Conservation (phyloP, 2,113 vertebrate species). For the Fregata magnificens region DNA sequence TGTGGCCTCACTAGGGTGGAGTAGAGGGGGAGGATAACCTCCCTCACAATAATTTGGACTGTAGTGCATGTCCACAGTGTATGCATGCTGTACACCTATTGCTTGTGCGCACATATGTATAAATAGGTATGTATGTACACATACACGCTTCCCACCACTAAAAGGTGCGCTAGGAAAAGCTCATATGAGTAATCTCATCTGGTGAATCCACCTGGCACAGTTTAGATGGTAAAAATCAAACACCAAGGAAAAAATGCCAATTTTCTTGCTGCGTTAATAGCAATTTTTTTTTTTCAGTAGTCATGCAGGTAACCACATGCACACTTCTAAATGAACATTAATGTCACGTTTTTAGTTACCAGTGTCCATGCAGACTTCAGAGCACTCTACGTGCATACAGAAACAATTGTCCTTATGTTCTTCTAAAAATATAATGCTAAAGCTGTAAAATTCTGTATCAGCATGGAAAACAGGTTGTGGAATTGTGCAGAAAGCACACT, state of each 20-base stretch:
- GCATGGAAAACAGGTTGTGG: neutral
- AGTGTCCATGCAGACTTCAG: neutral
- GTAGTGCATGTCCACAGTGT: neutral
- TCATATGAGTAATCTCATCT: neutral
- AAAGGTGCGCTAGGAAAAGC: neutral
- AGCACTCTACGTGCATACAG: neutral
- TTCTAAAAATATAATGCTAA: neutral
- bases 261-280: neutral
- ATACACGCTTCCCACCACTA: neutral
- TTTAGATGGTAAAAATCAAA: neutral
- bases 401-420: neutral
- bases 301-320: accelerated
- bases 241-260: neutral
- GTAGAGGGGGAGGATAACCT: no score
- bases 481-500: neutral
- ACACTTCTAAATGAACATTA: neutral
- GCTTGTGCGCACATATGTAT: neutral
- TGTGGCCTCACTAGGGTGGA: no score
- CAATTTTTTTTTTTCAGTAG: neutral
- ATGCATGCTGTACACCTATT: neutral
- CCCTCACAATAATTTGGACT: no score
- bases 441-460: neutral
- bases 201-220: neutral
- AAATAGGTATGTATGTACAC: accelerated
- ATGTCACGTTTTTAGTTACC: neutral